Conservation (phyloP, 2,888 invertebrate species). For the Thecocarcelia acutangulata region DNA sequence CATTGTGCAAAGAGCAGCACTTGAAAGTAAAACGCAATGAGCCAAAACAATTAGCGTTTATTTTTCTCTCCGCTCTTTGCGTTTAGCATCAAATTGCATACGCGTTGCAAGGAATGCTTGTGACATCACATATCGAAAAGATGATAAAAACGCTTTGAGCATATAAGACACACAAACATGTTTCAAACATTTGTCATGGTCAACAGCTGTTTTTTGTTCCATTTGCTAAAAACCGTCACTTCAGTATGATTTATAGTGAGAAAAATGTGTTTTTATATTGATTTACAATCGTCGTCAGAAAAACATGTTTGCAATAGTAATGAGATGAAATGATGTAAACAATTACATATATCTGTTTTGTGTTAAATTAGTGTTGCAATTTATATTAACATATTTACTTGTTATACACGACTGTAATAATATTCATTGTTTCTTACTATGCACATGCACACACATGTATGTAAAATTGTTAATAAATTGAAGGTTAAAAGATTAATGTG, state of each 20-base stretch:
- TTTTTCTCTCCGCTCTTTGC: too few relatives aligned
- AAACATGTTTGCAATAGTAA: slow-evolving; percentile 18
- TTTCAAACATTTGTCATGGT: slow-evolving; percentile 16
- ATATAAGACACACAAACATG: background rate
- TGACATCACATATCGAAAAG: too few relatives aligned
- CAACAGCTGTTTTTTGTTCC: slow-evolving; percentile 16
- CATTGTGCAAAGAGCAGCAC: too few relatives aligned
- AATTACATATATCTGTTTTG: background rate
- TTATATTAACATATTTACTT: slow-evolving; percentile 7
- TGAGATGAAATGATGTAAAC: background rate
- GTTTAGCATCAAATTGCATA: too few relatives aligned
- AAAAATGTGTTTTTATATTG: slow-evolving; percentile 33
- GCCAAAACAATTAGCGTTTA: too few relatives aligned
- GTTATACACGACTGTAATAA: background rate
- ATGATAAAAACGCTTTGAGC: too few relatives aligned
- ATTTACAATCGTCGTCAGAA: background rate
- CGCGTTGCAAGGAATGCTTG: too few relatives aligned
- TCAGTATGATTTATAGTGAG: slow-evolving; percentile 26
- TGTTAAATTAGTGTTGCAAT: slow-evolving; percentile 6
- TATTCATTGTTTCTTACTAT: too few relatives aligned
- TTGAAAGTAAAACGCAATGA: too few relatives aligned
- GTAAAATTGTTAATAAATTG: too few relatives aligned
- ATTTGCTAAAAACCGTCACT: background rate
- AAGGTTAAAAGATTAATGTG: too few relatives aligned
- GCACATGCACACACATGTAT: too few relatives aligned